phyloP scores from a whole-genome alignment of 2,113 vertebrate species.

The Brachionichthys hirsutus region DNA sequence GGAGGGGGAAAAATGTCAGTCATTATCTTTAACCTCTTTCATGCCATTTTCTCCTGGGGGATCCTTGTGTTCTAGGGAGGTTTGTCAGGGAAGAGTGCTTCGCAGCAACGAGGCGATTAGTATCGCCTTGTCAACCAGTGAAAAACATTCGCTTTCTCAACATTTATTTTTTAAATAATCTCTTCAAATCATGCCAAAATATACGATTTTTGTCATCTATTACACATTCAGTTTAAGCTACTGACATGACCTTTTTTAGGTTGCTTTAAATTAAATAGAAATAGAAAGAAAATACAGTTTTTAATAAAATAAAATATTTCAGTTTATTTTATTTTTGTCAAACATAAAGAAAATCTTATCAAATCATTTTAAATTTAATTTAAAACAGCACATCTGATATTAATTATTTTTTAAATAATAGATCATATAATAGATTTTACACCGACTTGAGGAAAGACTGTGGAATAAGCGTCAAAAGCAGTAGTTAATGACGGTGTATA shows the following conservation, averaged over 20 bases:
- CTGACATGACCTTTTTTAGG: not conserved
- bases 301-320: not conserved
- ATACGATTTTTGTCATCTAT: conserved; percentile 19
- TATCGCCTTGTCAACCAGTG: conserved; percentile 71
- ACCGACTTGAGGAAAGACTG: not conserved
- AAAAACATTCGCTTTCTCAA: conserved; percentile 58
- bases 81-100: conserved; percentile 72
- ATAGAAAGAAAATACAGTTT: not conserved
- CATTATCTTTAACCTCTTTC: conserved; percentile 95
- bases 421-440: not conserved
- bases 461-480: conserved; percentile 42
- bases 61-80: conserved; percentile 64
- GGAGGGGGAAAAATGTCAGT: conserved; percentile 78
- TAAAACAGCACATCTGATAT: conserved; percentile 18
- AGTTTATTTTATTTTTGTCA: too few species aligned
- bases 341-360: not conserved
- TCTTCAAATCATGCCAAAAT: conserved; percentile 37
- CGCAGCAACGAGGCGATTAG: conserved; percentile 74
- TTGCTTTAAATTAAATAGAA: not conserved
- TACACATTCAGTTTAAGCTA: conserved; percentile 10
- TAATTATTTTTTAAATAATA: conserved; percentile 1
- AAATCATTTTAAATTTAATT: not conserved
- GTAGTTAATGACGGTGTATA: conserved; percentile 55
- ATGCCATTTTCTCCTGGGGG: conserved; percentile 88
- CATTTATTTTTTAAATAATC: conserved; percentile 46